Conservation (phyloP, 2,797 vertebrate genomes). For the Tangara arthus region DNA sequence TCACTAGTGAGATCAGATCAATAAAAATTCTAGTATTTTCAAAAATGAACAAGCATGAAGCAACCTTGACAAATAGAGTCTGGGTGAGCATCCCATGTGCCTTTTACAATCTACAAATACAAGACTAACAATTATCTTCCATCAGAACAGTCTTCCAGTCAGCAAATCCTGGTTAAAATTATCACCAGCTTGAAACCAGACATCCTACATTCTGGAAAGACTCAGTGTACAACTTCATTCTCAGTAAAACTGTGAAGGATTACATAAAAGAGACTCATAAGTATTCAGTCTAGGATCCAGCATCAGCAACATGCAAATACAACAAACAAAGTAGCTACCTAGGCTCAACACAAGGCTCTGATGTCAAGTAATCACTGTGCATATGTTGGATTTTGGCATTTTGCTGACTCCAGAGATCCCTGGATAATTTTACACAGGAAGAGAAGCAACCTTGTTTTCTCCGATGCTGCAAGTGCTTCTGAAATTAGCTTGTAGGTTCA, state of each 20-base stretch:
- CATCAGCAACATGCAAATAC: neutral
- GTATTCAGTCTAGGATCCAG: neutral
- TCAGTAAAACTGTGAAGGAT: neutral
- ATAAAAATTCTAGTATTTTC: neutral
- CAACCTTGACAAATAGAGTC: neutral
- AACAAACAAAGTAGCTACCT: neutral
- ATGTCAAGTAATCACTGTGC: neutral
- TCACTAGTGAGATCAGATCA: neutral
- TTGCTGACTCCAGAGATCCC: conserved; percentile 20
- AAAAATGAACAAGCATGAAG: neutral
- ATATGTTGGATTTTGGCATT: neutral
- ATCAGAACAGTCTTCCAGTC: neutral
- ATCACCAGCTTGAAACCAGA: neutral
- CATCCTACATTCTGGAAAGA: neutral
- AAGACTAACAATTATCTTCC: neutral
- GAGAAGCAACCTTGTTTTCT: conserved; percentile 4
- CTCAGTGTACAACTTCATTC: neutral
- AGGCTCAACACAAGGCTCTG: neutral
- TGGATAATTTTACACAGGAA: neutral
- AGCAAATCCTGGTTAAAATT: neutral
- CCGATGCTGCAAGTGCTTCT: neutral
- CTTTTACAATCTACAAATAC: neutral
- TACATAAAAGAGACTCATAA: neutral
- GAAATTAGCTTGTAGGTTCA: neutral
- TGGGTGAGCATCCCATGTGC: neutral